Conservation (phyloP, 2,113 vertebrate species). For the Colinus virginianus region DNA sequence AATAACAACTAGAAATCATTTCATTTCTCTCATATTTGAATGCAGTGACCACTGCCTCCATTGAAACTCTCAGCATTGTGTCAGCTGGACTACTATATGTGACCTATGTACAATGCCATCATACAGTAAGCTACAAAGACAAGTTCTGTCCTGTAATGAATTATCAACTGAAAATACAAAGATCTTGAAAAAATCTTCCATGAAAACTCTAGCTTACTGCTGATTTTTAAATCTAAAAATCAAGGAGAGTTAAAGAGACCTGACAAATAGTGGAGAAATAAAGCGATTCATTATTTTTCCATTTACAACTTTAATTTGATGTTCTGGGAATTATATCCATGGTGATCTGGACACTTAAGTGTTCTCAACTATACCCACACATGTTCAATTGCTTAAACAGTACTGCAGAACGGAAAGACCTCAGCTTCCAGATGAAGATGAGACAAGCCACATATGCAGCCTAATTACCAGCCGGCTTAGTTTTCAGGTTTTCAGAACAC, state of each 20-base stretch:
- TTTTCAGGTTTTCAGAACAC: not conserved
- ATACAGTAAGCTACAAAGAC: not conserved
- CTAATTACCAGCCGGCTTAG: not conserved
- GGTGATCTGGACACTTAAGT: not conserved
- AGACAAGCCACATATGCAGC: not conserved
- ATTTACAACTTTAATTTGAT: not conserved
- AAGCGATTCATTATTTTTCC: not conserved
- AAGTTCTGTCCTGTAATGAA: not conserved
- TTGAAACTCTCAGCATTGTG: not conserved
- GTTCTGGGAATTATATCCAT: not conserved
- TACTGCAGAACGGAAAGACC: not conserved
- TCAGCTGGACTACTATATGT: not conserved
- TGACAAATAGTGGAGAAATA: not conserved
- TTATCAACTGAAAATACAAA: not conserved
- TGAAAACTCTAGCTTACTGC: not conserved
- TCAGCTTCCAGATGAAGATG: not conserved
- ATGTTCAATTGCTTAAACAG: not conserved
- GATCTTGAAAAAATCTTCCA: not conserved
- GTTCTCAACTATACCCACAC: not conserved
- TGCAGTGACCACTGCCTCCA: not conserved
- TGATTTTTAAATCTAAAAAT: not conserved
- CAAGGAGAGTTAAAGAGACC: not conserved
- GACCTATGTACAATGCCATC: not conserved
- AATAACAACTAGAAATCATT: not conserved
- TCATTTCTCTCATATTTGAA: not conserved